Evolutionary conservation across 2,113 vertebrate species (phyloP), one percentile per base, ranked within the genome.

Genomic region (Cervus canadensis): DNA sequence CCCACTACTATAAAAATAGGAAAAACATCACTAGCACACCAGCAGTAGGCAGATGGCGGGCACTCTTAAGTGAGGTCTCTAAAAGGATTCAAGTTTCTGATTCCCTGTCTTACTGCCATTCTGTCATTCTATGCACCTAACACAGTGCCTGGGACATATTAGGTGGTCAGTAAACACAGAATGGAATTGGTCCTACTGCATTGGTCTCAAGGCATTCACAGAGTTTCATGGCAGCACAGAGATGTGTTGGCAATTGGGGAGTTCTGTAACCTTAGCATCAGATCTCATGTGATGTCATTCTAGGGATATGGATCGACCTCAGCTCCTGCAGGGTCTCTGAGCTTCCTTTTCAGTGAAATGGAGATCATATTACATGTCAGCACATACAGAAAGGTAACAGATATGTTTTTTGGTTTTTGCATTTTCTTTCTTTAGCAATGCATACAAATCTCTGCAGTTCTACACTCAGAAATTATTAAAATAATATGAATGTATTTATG

Each of bases 401-500:
- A 33, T 88, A 64, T 40, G 2, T 4, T 33, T 57, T 82, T 2
- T 2, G 7, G 33, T 14, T 54, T 56, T 84, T 19, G 6, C 4
- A 87, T 87, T 56, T 33, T 36, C 33, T 45, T 48, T 64, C 62
- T 71, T 92, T 85, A 52, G 23, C 43, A 89, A 57, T 33, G 26
- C 43, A 87, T 79, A 71, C 25, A 64, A 40, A 92, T 83, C 82
- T 91, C 64, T 56, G 90, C 71, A 48, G 62, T 76, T 16, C 45
- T 71, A n/a, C 13, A 87, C 45, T 54, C 52, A 90, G 84, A 90
- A 78, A 54, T 71, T n/a, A 94, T 71, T 95, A 30, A 84, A 54
- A 83, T 45, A 9, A 26, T 76, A 78, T 28, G 26, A 71, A 83
- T 33, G 16, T 26, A 54, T 89, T 85, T 89, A 62, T 74, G n/a